Conservation (phyloP, 53 echinoderm and acorn worm genomes). For the Echinarachnius parma region DNA sequence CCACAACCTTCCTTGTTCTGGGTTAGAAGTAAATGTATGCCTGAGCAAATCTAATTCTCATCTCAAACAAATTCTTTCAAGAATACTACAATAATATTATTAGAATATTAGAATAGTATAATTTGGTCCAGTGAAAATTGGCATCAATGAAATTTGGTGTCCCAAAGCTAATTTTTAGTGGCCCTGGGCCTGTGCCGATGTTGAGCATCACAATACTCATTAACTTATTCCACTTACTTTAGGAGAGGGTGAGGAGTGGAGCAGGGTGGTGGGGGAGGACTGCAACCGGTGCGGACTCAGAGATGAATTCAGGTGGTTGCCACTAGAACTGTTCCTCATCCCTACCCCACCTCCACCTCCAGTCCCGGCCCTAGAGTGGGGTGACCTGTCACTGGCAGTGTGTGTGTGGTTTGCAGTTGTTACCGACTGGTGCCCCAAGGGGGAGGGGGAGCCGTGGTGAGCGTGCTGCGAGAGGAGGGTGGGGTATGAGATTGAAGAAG, state of each 20-base stretch:
- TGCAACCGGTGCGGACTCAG: conserved; percentile 29
- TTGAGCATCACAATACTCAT: too few species aligned
- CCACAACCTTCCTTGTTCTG: too few species aligned
- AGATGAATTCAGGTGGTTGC: background rate
- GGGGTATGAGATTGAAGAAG: conserved; percentile 36
- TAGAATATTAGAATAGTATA: too few species aligned
- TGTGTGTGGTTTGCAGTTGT: background rate
- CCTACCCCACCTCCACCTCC: background rate
- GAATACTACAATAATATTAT: too few species aligned
- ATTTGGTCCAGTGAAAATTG: too few species aligned
- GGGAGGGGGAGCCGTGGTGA: conserved; percentile 7
- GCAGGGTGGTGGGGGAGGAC: conserved; percentile 16
- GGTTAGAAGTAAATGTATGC: too few species aligned
- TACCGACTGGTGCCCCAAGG: background rate
- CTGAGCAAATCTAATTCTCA: too few species aligned
- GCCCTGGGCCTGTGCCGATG: too few species aligned
- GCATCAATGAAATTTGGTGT: too few species aligned
- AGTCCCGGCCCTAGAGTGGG: background rate
- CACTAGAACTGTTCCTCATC: conserved; percentile 4
- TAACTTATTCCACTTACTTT: too few species aligned
- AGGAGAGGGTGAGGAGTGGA: conserved; percentile 9
- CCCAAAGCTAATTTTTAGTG: too few species aligned
- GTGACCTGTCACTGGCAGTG: background rate
- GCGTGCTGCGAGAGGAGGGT: conserved; percentile 6
- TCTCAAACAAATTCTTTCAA: too few species aligned